These are phyloP conservation scores for Agrochola macilenta DNA, from an alignment of 2,888 invertebrate genomes.

Conservation along the genomic window DNA sequence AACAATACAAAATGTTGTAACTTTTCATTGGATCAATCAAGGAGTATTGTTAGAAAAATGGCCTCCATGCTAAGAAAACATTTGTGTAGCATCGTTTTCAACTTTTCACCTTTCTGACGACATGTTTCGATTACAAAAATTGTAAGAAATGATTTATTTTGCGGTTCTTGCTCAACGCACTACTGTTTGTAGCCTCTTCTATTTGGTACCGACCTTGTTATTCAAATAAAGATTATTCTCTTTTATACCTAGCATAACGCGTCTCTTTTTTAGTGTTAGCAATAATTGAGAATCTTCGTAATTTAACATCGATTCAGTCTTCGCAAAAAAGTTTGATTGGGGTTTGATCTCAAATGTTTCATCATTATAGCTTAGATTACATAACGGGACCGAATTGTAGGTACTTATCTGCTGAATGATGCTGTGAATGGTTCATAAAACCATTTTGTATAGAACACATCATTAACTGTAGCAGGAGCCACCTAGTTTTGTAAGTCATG, in stretches of 20 bases:
- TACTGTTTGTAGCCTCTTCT: conserved; percentile 12
- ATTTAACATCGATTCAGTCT: background rate
- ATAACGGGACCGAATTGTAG: conserved; percentile 31
- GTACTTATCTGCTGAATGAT: background rate
- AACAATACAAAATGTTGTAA: conserved; percentile 63
- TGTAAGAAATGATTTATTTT: conserved; percentile 25
- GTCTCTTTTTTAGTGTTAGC: background rate
- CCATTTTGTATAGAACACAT: background rate
- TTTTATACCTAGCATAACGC: background rate
- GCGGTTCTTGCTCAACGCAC: conserved; percentile 22
- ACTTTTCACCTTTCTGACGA: conserved; percentile 41
- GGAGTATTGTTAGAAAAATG: conserved; percentile 62
- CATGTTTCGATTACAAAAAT: conserved; percentile 18
- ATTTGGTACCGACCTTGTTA: conserved; percentile 23
- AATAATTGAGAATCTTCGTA: conserved; percentile 17
- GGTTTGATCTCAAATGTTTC: background rate
- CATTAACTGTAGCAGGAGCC: background rate
- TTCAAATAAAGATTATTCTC: background rate
- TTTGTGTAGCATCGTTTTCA: conserved; percentile 34
- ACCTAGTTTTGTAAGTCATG: background rate
- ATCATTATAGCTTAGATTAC: conserved; percentile 22
- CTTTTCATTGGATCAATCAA: conserved; percentile 68
- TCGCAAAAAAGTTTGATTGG: conserved; percentile 24
- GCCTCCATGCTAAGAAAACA: conserved; percentile 34
- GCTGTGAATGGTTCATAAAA: conserved; percentile 1